These are phyloP conservation scores for Scaptomyza hsui DNA, from an alignment of 1,140 invertebrate species.

Conservation along the genomic window DNA sequence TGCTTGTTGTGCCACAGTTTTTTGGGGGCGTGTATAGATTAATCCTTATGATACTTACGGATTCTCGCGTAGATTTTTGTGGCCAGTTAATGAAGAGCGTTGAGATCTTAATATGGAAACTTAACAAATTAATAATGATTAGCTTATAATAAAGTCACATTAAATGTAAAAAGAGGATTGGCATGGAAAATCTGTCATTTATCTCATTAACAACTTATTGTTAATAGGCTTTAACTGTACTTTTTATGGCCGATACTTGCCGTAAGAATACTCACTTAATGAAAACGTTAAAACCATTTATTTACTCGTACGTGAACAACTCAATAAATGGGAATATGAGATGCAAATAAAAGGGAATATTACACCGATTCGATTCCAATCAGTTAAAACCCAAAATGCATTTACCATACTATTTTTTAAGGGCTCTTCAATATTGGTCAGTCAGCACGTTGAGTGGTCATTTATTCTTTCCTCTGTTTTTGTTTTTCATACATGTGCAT, in stretches of 20 bases:
- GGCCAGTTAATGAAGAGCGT: not conserved
- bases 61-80: too few species aligned
- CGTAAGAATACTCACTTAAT: not conserved
- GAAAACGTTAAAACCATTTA: constrained; percentile 5
- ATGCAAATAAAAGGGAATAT: constrained; percentile 21
- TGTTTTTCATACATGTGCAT: constrained; percentile 5
- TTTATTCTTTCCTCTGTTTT: constrained; percentile 10
- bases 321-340: constrained; percentile 13
- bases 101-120: not conserved
- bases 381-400: constrained; percentile 49
- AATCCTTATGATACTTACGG: constrained; percentile 24
- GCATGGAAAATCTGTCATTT: too few species aligned
- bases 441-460: constrained; percentile 27
- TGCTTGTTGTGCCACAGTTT: constrained; percentile 3
- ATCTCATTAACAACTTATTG: not conserved
- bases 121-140: too few species aligned
- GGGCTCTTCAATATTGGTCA: constrained; percentile 40
- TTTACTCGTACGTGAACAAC: constrained; percentile 24
- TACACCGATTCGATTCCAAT: constrained; percentile 34
- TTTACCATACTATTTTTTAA: constrained; percentile 36
- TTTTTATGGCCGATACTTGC: not conserved
- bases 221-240: not conserved
- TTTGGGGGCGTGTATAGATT: constrained; percentile 13
- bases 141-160: too few species aligned
- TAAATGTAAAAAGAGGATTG: too few species aligned